These are phyloP conservation scores for Sceliomorpha sp. DNA, from an alignment of 2,888 invertebrate genomes.

Conservation along the genomic window DNA sequence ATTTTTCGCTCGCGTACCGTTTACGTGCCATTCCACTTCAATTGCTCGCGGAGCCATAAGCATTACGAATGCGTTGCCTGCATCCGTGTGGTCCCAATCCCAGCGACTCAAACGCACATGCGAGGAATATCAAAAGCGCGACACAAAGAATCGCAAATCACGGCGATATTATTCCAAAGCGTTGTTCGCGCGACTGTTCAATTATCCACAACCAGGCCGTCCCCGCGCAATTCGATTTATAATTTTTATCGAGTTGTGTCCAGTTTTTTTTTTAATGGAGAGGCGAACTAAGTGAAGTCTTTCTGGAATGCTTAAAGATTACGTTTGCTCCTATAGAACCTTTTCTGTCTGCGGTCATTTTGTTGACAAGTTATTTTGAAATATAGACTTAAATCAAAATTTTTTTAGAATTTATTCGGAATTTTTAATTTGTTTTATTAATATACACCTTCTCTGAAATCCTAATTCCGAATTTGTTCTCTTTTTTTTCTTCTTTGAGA, in stretches of 20 bases:
- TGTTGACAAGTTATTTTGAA: too few species aligned
- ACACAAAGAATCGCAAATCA: slow-evolving; percentile 1
- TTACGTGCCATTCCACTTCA: slow-evolving; percentile 3
- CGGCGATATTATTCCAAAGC: neutral
- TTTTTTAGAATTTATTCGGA: too few species aligned
- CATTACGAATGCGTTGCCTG: slow-evolving; percentile 3
- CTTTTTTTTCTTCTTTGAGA: too few species aligned
- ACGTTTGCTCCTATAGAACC: too few species aligned
- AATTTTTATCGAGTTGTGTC: too few species aligned
- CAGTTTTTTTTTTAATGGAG: neutral
- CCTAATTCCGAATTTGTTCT: too few species aligned
- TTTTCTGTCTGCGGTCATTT: too few species aligned
- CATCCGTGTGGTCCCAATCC: neutral
- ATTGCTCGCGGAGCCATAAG: slow-evolving; percentile 1
- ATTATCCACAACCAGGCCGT: neutral
- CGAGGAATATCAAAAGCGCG: slow-evolving; percentile 3
- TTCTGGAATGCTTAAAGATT: too few species aligned
- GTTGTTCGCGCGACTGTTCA: neutral
- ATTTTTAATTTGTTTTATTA: too few species aligned
- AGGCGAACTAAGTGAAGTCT: too few species aligned
- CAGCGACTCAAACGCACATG: slow-evolving; percentile 2
- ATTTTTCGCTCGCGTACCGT: slow-evolving; percentile 1
- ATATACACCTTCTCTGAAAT: too few species aligned
- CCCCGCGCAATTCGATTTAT: neutral
- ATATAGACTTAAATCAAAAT: too few species aligned